Conservation (phyloP, 2,888 invertebrate genomes). For the Bimastos eiseni region DNA sequence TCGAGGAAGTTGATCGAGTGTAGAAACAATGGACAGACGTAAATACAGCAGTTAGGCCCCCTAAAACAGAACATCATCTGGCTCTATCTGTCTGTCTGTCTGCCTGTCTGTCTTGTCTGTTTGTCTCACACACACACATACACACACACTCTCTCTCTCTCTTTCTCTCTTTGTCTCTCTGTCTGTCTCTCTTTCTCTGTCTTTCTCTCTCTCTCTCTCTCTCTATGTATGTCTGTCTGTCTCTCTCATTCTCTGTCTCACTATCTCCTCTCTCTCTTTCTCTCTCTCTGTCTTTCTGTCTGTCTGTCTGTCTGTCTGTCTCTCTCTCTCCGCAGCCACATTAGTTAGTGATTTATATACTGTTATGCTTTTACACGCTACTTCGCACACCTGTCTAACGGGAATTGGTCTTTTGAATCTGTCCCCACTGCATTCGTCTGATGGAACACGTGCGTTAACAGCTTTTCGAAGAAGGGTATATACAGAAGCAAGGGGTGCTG, state of each 20-base stretch:
- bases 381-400: neutral
- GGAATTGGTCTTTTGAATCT: neutral
- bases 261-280: too few relatives aligned
- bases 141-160: too few relatives aligned
- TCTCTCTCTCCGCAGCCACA: neutral
- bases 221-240: too few relatives aligned
- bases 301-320: neutral
- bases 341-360: neutral
- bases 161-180: too few relatives aligned
- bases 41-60: neutral
- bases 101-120: too few relatives aligned
- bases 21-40: neutral
- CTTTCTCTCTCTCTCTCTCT: too few relatives aligned
- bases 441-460: neutral
- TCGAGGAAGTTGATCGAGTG: neutral
- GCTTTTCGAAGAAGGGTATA: neutral
- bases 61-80: neutral
- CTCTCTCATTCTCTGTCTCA: neutral
- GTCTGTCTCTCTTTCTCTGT: neutral
- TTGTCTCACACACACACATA: too few relatives aligned
- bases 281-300: too few relatives aligned
- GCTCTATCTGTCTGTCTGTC: neutral
- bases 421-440: neutral
- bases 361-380: neutral
- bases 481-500: neutral